Base-by-base conservation (phyloP, 2,888 invertebrate species). In the Philereme transversata region DNA sequence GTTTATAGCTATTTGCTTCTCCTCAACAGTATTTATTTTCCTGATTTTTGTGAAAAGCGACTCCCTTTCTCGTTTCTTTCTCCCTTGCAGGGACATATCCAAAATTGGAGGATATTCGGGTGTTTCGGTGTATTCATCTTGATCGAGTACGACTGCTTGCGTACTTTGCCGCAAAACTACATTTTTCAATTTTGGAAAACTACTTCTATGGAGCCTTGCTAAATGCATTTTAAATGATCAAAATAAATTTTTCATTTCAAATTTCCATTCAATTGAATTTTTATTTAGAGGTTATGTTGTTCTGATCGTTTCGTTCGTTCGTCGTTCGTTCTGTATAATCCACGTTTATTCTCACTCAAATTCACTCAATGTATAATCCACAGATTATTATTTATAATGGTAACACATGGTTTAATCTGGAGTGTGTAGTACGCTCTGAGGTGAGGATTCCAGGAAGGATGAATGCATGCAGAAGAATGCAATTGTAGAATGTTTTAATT, bases 1-100 rank as follows among this genome's bases (percentile, higher is more conserved):
- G 81, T 97, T 97, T 34, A 97, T 76, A 71, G 96, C 96, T 54
- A 97, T 94, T 72, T 97, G 93, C 78, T 98, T 98, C 81, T 97
- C 97, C 87, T 98, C 97, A 0, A 97, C 94, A 0, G 97, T 97
- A 59, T 94, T 93, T 8, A 96, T 74, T 1, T 90, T 82, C 78
- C 93, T 93, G 9, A 97, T 94, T 76, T 94, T 92, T 10, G 95
- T 90, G 73, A 95, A 87, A 82, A 93, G 85, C 3, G 76, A 69
- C 65, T 93, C 78, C 0, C 88, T 83, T 59, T 87, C 79, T 47
- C 94, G 91, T 72, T 86, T 81, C 60, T 88, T 87, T 61, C 77
- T 89, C 5, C 92, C 94, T 71, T 88, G 78, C 8, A 76, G 82
- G 0, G 95, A 94, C 5, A 90, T 64, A 75, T 97, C 96, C 62